phyloP scores from a whole-genome alignment of 2,888 invertebrate genomes.

The Fragum sueziense region DNA sequence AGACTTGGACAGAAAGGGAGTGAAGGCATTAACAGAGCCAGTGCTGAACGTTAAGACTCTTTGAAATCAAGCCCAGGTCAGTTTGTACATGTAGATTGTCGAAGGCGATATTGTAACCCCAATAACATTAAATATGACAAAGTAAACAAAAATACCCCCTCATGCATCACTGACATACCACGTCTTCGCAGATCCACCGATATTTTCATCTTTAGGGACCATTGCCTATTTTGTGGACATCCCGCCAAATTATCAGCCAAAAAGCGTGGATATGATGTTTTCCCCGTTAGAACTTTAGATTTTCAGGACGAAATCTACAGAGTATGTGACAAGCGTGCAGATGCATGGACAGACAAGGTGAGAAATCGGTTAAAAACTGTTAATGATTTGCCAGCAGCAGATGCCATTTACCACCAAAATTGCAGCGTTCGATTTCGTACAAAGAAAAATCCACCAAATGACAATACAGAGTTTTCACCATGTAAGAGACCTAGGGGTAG shows the following conservation, averaged over 20 bases:
- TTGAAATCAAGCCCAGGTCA: too few relatives aligned
- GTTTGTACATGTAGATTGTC: too few relatives aligned
- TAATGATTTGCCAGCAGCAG: constrained; percentile 60
- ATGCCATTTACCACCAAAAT: constrained; percentile 59
- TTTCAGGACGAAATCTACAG: constrained; percentile 25
- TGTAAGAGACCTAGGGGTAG: neutral
- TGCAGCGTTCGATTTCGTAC: constrained; percentile 60
- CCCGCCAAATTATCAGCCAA: constrained; percentile 16
- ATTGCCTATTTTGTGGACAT: constrained; percentile 36
- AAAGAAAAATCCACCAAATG: neutral
- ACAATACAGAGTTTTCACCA: neutral
- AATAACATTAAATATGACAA: too few relatives aligned
- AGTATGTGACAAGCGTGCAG: too few relatives aligned
- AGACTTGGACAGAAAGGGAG: too few relatives aligned
- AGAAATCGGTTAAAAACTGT: constrained; percentile 28
- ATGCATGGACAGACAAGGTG: too few relatives aligned
- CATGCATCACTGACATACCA: too few relatives aligned
- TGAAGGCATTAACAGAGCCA: too few relatives aligned
- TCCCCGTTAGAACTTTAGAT: constrained; percentile 25
- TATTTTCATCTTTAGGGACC: neutral
- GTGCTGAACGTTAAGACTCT: too few relatives aligned
- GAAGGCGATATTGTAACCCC: too few relatives aligned
- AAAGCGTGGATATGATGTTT: constrained; percentile 17
- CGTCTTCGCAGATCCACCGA: neutral
- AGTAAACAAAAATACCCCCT: too few relatives aligned